Percentiles rank a stretch among this genome's conserved stretches.
These are phyloP conservation scores for Saxidomus purpurata DNA, from an alignment of 1,140 invertebrate species.

Conservation along the genomic window DNA sequence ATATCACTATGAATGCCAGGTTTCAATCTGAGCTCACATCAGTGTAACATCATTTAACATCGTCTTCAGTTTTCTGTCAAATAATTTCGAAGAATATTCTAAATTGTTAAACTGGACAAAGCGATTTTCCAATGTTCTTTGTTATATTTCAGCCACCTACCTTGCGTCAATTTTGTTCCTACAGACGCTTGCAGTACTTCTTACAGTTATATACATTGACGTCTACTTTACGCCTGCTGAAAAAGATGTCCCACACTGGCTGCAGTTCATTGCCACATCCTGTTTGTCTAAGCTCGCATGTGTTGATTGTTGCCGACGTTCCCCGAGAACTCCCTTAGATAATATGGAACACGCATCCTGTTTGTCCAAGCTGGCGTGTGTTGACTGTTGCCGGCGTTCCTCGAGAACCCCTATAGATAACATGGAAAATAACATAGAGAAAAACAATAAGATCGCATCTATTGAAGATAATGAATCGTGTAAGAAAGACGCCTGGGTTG, in stretches of 20 bases:
- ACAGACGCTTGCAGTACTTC: neutral
- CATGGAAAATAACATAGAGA: neutral
- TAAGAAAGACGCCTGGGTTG: neutral
- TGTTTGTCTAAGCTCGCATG: neutral
- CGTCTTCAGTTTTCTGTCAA: too few relatives aligned
- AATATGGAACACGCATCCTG: too few relatives aligned
- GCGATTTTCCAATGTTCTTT: too few relatives aligned
- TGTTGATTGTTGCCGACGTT: neutral
- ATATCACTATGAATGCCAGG: too few relatives aligned
- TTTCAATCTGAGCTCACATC: too few relatives aligned
- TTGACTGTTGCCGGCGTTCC: too few relatives aligned
- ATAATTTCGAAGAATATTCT: too few relatives aligned
- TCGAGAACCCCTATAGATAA: too few relatives aligned
- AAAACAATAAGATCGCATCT: neutral
- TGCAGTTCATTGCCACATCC: neutral
- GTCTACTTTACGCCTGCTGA: neutral
- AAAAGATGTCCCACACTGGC: neutral
- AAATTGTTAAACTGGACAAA: too few relatives aligned
- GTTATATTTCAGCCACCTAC: neutral
- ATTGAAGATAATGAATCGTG: neutral
- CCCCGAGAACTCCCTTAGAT: neutral
- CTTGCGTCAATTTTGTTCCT: neutral
- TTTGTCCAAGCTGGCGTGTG: too few relatives aligned
- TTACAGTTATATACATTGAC: conserved; percentile 1
- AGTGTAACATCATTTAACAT: too few relatives aligned